Evolutionary conservation across 2,888 invertebrate species (phyloP).

Genomic region (Eristalis pertinax): DNA sequence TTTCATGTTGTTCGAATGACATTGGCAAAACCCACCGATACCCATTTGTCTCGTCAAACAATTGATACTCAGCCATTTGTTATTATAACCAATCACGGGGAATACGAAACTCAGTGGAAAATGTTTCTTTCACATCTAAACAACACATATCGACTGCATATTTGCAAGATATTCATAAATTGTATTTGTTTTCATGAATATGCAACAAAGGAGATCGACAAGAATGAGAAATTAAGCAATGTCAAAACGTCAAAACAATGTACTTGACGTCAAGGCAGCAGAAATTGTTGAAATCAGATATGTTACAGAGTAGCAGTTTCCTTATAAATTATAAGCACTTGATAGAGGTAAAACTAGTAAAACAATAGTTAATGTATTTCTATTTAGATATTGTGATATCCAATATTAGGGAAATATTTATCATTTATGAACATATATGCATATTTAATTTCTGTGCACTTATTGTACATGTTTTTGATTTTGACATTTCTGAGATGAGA

Average conservation of each 20-base stretch:
- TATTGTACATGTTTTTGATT: too few relatives aligned
- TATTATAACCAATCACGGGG: slow-evolving; percentile 1
- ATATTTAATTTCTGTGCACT: too few relatives aligned
- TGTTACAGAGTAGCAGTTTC: background rate
- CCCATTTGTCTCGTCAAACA: slow-evolving; percentile 74
- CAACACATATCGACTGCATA: slow-evolving; percentile 14
- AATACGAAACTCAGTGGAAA: background rate
- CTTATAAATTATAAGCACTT: background rate
- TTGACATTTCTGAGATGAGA: too few relatives aligned
- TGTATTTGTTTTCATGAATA: background rate
- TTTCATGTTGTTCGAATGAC: background rate
- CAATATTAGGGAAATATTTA: too few relatives aligned
- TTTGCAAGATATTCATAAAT: background rate
- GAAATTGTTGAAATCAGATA: background rate
- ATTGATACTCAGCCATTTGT: slow-evolving; percentile 65
- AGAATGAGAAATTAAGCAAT: background rate
- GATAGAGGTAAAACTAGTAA: background rate
- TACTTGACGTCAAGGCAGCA: background rate
- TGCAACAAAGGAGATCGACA: background rate
- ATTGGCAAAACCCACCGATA: slow-evolving; percentile 59
- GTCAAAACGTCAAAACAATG: background rate
- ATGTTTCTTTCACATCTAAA: slow-evolving; percentile 5
- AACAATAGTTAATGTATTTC: too few relatives aligned
- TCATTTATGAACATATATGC: too few relatives aligned
- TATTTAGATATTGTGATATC: too few relatives aligned